Evolutionary conservation across 2,888 invertebrate genomes (phyloP), one percentile per base, ranked within the genome.

Genomic region (Cistogaster globosa): DNA sequence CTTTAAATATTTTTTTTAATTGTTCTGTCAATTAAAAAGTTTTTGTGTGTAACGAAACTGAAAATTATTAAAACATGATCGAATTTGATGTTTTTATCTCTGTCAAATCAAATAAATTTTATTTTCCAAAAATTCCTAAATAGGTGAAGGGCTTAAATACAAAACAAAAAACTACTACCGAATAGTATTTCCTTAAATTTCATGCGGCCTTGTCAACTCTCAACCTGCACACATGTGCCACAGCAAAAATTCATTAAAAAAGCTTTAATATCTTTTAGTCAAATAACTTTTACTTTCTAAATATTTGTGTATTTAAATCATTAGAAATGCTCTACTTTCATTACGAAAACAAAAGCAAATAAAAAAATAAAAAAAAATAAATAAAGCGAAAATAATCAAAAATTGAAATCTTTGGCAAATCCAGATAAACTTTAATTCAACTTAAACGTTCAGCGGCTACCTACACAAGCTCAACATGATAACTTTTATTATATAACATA

Each of bases 291-390:
- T 74, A 82, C 81, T 82, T 82, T 82, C 81, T 82, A 76, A 82
- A 82, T 48, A 75, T 53, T 60, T 74, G 14, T 71, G 18, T 58
- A 26, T 75, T 57, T 69, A 63, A 63, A 76, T 63, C 48, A 55
- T 82, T 84, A 77, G 81, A 84, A 81, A 78, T 81, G 77, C 84
- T 84, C 77, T 65, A 78, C 72, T 81, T 81, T 78, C 60, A 12
- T 55, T 32, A 42, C 7, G 22, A 72, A 18, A 53, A n/a, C 14
- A 57, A 22, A 58, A 58, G n/a, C 11, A 9, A 42, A 51, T 45
- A 38, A 69, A 38, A 72, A 48, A 20, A 53, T 5, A 42, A 20
- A 20, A 9, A 20, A 51, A 6, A 53, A 20, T 0, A 42, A 14
- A 14, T 42, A 16, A 55, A 38, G 53, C 36, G 11, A 51, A 63